These are phyloP conservation scores for Drosophila koepferae DNA, from an alignment of 2,888 invertebrate genomes.

Conservation along the genomic window DNA sequence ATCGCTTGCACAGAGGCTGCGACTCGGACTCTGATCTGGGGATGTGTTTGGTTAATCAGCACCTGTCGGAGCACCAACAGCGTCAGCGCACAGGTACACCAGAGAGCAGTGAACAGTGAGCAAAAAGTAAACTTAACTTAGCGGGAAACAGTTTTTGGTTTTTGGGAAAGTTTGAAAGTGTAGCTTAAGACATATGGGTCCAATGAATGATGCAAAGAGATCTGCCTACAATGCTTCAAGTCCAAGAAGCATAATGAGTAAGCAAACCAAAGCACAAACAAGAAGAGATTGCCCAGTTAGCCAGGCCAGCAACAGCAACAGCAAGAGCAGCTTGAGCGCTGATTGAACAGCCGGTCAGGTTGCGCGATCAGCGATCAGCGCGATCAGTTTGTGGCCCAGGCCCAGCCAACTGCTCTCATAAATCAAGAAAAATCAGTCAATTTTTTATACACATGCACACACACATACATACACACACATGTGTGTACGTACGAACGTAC, in stretches of 20 bases:
- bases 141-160: conserved; percentile 24
- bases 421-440: conserved; percentile 79
- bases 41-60: conserved; percentile 80
- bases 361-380: conserved; percentile 38
- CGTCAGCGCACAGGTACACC: conserved; percentile 68
- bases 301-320: conserved; percentile 1
- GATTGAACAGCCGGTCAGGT: conserved; percentile 57
- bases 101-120: conserved; percentile 19
- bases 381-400: conserved; percentile 27
- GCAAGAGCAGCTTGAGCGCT: conserved; percentile 17
- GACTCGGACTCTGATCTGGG: conserved; percentile 34
- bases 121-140: conserved; percentile 38
- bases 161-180: conserved; percentile 77
- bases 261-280: conserved; percentile 40
- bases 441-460: conserved; percentile 55
- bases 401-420: conserved; percentile 64
- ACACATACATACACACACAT: background rate
- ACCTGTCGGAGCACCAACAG: conserved; percentile 65
- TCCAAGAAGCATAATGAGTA: conserved; percentile 48
- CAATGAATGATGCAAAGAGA: conserved; percentile 61
- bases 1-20: conserved; percentile 53
- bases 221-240: conserved; percentile 39
- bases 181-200: conserved; percentile 61
- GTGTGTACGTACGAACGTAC: conserved; percentile 15
- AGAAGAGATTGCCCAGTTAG: conserved; percentile 36